These are phyloP conservation scores for Cyrtorhinus lividipennis DNA, from an alignment of 1,140 invertebrate genomes.

Conservation along the genomic window DNA sequence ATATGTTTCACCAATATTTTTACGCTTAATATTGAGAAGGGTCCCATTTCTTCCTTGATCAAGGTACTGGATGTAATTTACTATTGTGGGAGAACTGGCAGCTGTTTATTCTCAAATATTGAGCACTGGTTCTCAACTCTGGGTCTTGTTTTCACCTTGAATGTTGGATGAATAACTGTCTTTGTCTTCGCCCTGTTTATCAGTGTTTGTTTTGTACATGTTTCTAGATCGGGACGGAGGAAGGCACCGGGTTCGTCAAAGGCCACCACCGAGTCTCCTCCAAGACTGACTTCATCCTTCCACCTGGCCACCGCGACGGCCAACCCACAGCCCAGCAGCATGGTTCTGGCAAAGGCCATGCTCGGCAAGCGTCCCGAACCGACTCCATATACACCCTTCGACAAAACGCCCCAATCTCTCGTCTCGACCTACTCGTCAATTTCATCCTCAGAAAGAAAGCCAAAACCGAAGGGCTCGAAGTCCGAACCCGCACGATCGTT, in stretches of 20 bases:
- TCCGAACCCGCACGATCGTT: conserved; percentile 52
- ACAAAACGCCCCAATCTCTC: conserved; percentile 47
- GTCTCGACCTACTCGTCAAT: conserved; percentile 45
- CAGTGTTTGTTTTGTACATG: neutral
- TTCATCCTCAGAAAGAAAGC: conserved; percentile 30
- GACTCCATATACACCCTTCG: conserved; percentile 79
- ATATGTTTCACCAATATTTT: too few species aligned
- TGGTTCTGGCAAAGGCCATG: conserved; percentile 33
- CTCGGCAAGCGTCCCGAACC: conserved; percentile 47
- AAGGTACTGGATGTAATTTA: too few species aligned
- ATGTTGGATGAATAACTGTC: neutral
- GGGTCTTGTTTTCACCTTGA: too few species aligned
- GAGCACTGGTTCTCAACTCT: too few species aligned
- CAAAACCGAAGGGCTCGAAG: conserved; percentile 38
- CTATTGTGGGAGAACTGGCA: too few species aligned
- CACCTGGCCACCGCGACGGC: conserved; percentile 47
- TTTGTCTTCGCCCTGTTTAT: neutral
- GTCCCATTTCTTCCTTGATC: too few species aligned
- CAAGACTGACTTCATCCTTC: conserved; percentile 73
- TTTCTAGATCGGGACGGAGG: conserved; percentile 20
- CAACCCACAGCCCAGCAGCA: conserved; percentile 29
- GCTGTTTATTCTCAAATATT: too few species aligned
- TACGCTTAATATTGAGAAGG: too few species aligned
- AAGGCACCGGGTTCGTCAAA: conserved; percentile 30
- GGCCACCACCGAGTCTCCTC: conserved; percentile 67